These are phyloP conservation scores for Lagodon rhomboides DNA, from an alignment of 2,797 vertebrate species.

Conservation along the genomic window DNA sequence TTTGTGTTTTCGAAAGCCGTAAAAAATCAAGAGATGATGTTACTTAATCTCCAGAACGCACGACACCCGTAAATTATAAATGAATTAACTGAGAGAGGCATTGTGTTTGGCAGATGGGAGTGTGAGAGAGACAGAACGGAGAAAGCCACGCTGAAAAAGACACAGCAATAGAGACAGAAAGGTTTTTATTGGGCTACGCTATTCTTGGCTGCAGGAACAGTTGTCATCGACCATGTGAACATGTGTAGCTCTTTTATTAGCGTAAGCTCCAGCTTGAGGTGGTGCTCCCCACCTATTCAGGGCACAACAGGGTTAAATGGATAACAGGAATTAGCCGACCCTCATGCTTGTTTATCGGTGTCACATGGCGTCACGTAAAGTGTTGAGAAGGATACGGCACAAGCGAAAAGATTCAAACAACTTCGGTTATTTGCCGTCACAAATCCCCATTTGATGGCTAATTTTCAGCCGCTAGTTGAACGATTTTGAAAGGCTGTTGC, in stretches of 20 bases:
- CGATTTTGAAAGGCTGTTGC: neutral
- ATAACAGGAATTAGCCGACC: conserved; percentile 23
- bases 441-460: neutral
- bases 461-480: neutral
- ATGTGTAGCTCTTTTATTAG: conserved; percentile 73
- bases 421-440: neutral
- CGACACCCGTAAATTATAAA: neutral
- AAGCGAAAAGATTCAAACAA: neutral
- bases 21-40: conserved; percentile 14
- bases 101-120: conserved; percentile 43
- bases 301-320: conserved; percentile 15
- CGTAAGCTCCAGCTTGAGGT: conserved; percentile 48
- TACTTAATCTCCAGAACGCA: conserved; percentile 29
- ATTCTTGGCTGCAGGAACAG: conserved; percentile 67
- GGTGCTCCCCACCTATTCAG: conserved; percentile 37
- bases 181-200: conserved; percentile 57
- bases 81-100: conserved; percentile 35
- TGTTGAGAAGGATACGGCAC: neutral
- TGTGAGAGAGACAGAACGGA: neutral
- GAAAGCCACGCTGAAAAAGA: conserved; percentile 41
- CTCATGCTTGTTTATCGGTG: conserved; percentile 7
- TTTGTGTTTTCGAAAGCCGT: conserved; percentile 24
- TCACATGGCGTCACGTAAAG: neutral
- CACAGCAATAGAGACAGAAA: conserved; percentile 29
- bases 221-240: conserved; percentile 62